phyloP scores from a whole-genome alignment of 2,113 vertebrate species.

The Eretmochelys imbricata region DNA sequence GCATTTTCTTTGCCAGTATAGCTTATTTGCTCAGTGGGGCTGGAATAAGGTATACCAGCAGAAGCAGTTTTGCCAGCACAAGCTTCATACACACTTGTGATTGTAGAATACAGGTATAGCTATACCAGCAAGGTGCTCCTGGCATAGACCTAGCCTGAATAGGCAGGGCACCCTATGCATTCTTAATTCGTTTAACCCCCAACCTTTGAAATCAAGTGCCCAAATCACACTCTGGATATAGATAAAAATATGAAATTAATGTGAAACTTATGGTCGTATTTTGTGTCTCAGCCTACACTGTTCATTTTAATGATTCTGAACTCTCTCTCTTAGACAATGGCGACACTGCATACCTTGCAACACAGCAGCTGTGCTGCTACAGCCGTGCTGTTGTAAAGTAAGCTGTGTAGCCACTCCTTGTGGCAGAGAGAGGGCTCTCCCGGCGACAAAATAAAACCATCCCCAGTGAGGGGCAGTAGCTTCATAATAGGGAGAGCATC shows the following conservation, averaged over 20 bases:
- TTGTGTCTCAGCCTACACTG: rapidly evolving
- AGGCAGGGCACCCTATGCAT: neutral
- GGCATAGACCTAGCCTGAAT: neutral
- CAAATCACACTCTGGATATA: neutral
- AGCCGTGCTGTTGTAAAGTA: too few species aligned
- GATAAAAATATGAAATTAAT: neutral
- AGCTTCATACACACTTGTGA: neutral
- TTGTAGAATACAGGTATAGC: neutral
- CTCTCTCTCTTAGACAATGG: neutral
- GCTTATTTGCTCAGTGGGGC: neutral
- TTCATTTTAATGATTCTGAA: neutral
- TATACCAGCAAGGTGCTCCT: neutral
- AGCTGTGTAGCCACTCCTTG: too few species aligned
- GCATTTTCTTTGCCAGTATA: neutral
- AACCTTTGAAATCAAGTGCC: neutral
- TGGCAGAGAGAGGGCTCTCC: too few species aligned
- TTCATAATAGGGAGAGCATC: too few species aligned
- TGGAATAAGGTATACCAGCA: neutral
- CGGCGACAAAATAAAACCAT: too few species aligned
- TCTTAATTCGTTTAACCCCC: neutral
- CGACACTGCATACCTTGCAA: too few species aligned
- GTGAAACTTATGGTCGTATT: neutral
- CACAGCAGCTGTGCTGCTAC: too few species aligned
- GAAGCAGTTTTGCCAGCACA: too few species aligned
- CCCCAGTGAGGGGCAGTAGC: too few species aligned